phyloP scores from a whole-genome alignment of 1,140 invertebrate genomes.

The Penaeus vannamei region DNA sequence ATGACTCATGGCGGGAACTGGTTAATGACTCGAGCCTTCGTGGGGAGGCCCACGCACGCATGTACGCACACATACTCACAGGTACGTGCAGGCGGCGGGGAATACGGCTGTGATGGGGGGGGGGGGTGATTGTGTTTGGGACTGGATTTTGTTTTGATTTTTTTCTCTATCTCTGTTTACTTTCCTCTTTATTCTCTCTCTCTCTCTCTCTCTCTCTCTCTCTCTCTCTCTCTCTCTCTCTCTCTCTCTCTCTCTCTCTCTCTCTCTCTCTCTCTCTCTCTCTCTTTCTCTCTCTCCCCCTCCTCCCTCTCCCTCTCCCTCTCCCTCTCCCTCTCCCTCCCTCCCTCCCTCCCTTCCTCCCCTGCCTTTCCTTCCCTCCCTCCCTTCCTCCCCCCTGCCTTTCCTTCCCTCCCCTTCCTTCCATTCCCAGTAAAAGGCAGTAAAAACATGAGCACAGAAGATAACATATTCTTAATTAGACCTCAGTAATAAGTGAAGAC shows the following conservation, averaged over 20 bases:
- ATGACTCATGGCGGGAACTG: too few species aligned
- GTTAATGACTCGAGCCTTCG: too few species aligned
- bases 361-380: not conserved
- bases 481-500: too few species aligned
- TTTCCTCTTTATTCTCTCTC: not conserved
- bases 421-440: not conserved
- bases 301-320: not conserved
- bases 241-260: not conserved
- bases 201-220: not conserved
- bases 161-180: not conserved
- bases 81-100: not conserved
- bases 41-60: not conserved
- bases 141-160: not conserved
- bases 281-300: not conserved
- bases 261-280: not conserved
- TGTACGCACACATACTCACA: conserved; percentile 18
- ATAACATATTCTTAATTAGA: too few species aligned
- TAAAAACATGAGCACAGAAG: too few species aligned
- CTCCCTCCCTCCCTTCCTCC: not conserved
- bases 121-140: too few species aligned
- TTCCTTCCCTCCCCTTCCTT: not conserved
- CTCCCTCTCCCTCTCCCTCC: not conserved
- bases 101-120: not conserved
- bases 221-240: not conserved
- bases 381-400: not conserved